Evolutionary conservation across 2,888 invertebrate species (phyloP), one percentile per base, ranked within the genome.

Genomic region (Calliopum simillimum): DNA sequence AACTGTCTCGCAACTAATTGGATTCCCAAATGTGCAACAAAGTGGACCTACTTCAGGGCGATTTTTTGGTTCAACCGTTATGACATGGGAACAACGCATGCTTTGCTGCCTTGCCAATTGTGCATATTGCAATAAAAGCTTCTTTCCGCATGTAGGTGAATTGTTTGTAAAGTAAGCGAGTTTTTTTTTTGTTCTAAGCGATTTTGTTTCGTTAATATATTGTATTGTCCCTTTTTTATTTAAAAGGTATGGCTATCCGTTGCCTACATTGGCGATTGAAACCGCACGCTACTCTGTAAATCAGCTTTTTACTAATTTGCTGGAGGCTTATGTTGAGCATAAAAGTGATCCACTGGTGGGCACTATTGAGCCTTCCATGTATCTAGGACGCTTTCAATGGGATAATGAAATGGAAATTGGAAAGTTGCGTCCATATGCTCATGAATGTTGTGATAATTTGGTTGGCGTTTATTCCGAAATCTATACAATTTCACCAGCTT

Each of bases 291-390:
- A 89, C 5, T 90, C 91, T 5, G 87, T 93, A 0, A 86, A 86
- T 70, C 82, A 84, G 65, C 72, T 86, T 25, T 86, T 86, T 63
- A 84, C 83, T 8, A 86, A 84, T 69, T 77, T 95, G 70, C 89
- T 94, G 14, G 94, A 95, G 79, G 92, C 92, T 2, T 95, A 94
- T 82, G 88, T 95, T 63, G 97, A 98, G 84, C 93, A 94, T 81
- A 97, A 97, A 82, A 94, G 95, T 56, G 97, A 97, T 87, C 97
- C 97, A 0, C 88, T 98, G 13, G 96, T 98, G 25, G 97, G 97
- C n/a, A 95, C 94, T 6, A 96, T 98, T 74, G 98, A 98, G 86
- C 96, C 95, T 6, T 96, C 95, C 73, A 97, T 98, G 97, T 97
- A 97, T 86, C 89, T 95, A 81, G 97, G 96, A 0, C 89, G 92